Base-by-base conservation (phyloP, 2,113 vertebrate species). In the Peromyscus leucopus region DNA sequence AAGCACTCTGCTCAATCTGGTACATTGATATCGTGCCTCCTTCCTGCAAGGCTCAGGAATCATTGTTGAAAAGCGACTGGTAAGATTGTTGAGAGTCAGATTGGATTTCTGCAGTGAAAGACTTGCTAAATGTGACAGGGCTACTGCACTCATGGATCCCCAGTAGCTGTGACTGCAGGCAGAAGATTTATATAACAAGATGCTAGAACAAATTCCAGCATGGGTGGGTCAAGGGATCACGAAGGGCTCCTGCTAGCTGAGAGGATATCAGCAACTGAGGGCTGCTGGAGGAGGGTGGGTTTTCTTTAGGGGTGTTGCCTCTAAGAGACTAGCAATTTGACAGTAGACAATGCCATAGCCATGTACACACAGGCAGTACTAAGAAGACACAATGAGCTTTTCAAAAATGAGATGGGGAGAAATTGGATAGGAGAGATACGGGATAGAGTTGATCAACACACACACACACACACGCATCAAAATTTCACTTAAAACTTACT, bases 1-100 rank as follows among this genome's bases (percentile, higher is more conserved):
- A 5, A 28, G 0, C 4, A 9, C 33, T 59, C 12, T 26, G 0
- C n/a, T 28, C 3, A 7, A 42, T 84, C 28, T 28, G 22, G 57
- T 42, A 39, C 22, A 17, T 28, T 12, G 39, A 61, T 61, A 61
- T 39, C 80, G 24, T n/a, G n/a, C 22, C 3, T 46, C 26, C 6
- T 28, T 17, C 75, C 75, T 28, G 36, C 57, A 42, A 83, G 5
- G 22, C 82, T 28, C 21, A 28, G 82, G 39, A 28, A 61, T 28
- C n/a, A 84, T 16, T 26, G n/a, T 9, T 39, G 36, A 61, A 83
- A 83, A 61, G 80, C 12, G 21, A 39, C 13, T 42, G 57, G 13
- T 5, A 84, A 63, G 80, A 63, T n/a, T 84, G 12, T 63, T 42
- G 61, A 84, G n/a, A 84, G 82, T 63, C 22, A 84, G n/a, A 63